These are phyloP conservation scores for Myoxocephalus aenaeus DNA, from an alignment of 2,797 vertebrate genomes.

Conservation along the genomic window DNA sequence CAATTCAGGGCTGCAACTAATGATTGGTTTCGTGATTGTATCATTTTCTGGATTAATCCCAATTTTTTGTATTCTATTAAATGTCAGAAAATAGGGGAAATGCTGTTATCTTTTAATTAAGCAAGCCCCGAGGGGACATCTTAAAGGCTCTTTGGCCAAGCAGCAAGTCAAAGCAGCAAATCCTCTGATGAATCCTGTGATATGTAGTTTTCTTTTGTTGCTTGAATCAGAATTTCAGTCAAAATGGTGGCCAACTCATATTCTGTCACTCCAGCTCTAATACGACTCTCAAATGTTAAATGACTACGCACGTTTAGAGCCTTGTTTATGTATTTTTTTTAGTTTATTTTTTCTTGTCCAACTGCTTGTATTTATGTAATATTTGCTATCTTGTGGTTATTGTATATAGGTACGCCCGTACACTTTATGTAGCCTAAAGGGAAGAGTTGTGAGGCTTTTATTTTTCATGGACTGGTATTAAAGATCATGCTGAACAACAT, in stretches of 20 bases:
- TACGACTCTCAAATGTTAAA: neutral
- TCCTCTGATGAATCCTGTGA: too few species aligned
- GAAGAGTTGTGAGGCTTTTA: neutral
- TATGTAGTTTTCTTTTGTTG: too few species aligned
- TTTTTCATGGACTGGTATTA: neutral
- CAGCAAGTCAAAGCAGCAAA: neutral
- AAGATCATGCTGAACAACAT: neutral
- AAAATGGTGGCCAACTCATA: too few species aligned
- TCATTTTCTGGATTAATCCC: neutral
- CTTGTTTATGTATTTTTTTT: too few species aligned
- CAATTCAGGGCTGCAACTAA: too few species aligned
- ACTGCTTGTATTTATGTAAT: too few species aligned
- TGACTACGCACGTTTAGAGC: too few species aligned
- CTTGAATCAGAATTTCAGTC: too few species aligned
- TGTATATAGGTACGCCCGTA: too few species aligned
- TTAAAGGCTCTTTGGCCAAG: neutral
- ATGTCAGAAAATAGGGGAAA: neutral
- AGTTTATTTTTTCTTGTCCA: too few species aligned
- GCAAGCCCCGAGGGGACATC: neutral
- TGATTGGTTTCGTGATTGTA: neutral
- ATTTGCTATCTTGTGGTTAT: too few species aligned
- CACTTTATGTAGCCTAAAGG: neutral
- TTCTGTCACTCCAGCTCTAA: neutral
- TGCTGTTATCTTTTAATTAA: neutral
- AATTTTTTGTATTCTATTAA: neutral